Percentiles rank a stretch among this genome's conserved stretches.
Evolutionary conservation across 1,140 invertebrate species (phyloP).

Genomic region (Zelostemma sp.): DNA sequence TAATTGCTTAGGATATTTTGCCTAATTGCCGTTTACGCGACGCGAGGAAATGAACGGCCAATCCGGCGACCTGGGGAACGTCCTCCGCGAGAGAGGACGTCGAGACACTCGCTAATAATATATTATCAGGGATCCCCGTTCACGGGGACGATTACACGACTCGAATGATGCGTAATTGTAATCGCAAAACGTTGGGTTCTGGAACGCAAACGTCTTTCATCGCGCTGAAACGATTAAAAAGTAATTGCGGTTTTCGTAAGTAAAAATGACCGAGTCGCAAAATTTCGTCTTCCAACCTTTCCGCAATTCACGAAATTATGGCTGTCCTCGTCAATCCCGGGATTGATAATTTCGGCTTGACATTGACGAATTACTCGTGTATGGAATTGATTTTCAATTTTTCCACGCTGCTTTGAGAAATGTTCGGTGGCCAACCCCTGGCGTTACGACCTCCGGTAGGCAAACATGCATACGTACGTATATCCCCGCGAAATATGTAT

Average conservation of each 20-base stretch:
- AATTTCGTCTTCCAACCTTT: no score
- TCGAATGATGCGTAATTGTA: no score
- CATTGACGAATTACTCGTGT: no score
- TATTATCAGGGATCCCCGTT: conserved; percentile 31
- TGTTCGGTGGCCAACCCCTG: conserved; percentile 34
- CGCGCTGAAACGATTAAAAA: no score
- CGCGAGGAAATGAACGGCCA: conserved; percentile 27
- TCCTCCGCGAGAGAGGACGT: conserved; percentile 29
- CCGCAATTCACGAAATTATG: no score
- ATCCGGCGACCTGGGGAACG: conserved; percentile 14
- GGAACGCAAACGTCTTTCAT: no score
- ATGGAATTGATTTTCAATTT: conserved; percentile 41
- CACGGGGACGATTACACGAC: conserved; percentile 22
- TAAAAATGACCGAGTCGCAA: no score
- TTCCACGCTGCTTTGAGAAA: conserved; percentile 30
- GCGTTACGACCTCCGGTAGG: conserved; percentile 32
- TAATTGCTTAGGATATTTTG: conserved; percentile 32
- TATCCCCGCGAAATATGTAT: conserved; percentile 38
- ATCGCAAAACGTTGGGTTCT: no score
- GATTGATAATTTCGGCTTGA: no score
- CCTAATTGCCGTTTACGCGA: conserved; percentile 42
- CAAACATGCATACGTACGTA: conserved; percentile 39
- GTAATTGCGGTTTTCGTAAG: no score
- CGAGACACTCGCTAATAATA: conserved; percentile 30
- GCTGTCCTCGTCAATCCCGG: no score